Conservation (phyloP, 1,140 invertebrate species). For the Anthonomus grandis region DNA sequence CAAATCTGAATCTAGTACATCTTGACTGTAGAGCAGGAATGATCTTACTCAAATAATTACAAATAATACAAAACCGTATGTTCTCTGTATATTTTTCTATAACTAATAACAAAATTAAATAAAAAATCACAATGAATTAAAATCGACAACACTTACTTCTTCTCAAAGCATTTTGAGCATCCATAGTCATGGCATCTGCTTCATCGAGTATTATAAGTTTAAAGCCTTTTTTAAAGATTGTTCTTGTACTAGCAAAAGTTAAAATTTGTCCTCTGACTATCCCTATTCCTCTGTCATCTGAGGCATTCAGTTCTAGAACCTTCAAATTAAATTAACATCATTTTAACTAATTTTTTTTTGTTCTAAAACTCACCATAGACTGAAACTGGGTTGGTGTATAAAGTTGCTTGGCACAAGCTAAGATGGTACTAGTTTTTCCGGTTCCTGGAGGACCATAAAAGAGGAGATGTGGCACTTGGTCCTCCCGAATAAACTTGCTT, state of each 20-base stretch:
- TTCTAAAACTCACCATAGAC: conserved; percentile 37
- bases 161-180: conserved; percentile 97
- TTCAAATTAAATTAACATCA: no score
- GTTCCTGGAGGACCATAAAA: conserved; percentile 99
- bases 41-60: conserved; percentile 98
- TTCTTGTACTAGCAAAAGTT: conserved; percentile 94
- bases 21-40: conserved; percentile 97
- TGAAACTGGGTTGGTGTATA: conserved; percentile 65
- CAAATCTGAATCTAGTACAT: conserved; percentile 98
- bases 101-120: conserved; percentile 49
- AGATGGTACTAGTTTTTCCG: conserved; percentile 97
- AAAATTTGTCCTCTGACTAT: conserved; percentile 94
- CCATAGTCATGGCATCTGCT: conserved; percentile 99
- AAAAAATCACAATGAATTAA: not conserved
- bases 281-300: conserved; percentile 97
- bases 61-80: conserved; percentile 97
- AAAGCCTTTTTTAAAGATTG: conserved; percentile 90
- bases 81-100: conserved; percentile 99
- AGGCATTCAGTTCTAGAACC: conserved; percentile 95
- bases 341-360: not conserved
- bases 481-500: conserved; percentile 86
- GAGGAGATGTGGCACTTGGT: conserved; percentile 92
- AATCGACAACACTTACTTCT: conserved; percentile 68
- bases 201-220: conserved; percentile 99
- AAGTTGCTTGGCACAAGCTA: conserved; percentile 92